Evolutionary conservation across 2,113 vertebrate species (phyloP).

Genomic region (Ploceus nigricollis): DNA sequence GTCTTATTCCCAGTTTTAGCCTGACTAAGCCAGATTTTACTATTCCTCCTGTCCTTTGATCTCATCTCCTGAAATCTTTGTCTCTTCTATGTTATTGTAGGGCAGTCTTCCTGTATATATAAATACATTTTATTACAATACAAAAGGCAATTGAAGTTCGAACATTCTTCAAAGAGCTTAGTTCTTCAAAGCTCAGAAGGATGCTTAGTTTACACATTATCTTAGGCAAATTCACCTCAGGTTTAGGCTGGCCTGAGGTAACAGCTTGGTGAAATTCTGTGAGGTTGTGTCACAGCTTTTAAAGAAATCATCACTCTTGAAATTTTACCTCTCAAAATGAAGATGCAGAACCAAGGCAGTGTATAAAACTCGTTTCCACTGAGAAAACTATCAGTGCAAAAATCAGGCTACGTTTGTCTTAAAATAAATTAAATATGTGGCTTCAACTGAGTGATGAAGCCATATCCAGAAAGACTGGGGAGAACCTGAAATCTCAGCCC

Average conservation of each 20-base stretch:
- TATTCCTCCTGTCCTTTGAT: neutral
- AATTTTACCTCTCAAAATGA: neutral
- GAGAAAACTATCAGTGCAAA: neutral
- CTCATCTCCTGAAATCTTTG: neutral
- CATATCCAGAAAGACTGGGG: neutral
- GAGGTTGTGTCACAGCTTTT: neutral
- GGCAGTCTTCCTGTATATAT: neutral
- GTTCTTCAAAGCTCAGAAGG: constrained; percentile 17
- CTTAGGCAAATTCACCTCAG: neutral
- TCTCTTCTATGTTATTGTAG: neutral
- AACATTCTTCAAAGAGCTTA: constrained; percentile 16
- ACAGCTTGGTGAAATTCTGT: neutral
- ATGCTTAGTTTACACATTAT: neutral
- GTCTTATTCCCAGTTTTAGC: neutral
- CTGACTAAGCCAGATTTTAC: neutral
- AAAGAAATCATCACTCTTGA: neutral
- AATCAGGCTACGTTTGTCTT: neutral
- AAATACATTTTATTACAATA: neutral
- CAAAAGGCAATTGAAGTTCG: neutral
- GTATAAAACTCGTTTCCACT: rapidly evolving
- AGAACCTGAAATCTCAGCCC: neutral
- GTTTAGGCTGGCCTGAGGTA: constrained; percentile 1
- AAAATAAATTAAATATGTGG: rapidly evolving
- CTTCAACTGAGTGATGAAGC: neutral
- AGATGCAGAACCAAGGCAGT: neutral